Conservation (phyloP, 2,113 vertebrate genomes). For the Sus scrofa region T2T-Sscrofa CM000829.6:48840001-48840500, state of each 20-base stretch:
- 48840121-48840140: neutral
- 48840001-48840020: neutral
- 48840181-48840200: neutral
- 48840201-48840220: neutral
- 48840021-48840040: neutral
- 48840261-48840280: neutral
- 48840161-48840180: constrained; percentile 13
- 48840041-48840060: neutral
- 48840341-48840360: neutral
- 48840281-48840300: no score
- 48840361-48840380: neutral
- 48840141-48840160: neutral
- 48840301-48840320: neutral
- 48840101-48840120: neutral
- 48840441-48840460: neutral
- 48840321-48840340: neutral
- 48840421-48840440: neutral
- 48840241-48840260: neutral
- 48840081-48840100: neutral
- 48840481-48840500: neutral
- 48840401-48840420: neutral
- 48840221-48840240: neutral
- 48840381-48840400: neutral
- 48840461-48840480: no score
- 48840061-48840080: no score